These are phyloP conservation scores for Upupa epops DNA, from an alignment of 2,113 vertebrate genomes.

Conservation along the genomic window DNA sequence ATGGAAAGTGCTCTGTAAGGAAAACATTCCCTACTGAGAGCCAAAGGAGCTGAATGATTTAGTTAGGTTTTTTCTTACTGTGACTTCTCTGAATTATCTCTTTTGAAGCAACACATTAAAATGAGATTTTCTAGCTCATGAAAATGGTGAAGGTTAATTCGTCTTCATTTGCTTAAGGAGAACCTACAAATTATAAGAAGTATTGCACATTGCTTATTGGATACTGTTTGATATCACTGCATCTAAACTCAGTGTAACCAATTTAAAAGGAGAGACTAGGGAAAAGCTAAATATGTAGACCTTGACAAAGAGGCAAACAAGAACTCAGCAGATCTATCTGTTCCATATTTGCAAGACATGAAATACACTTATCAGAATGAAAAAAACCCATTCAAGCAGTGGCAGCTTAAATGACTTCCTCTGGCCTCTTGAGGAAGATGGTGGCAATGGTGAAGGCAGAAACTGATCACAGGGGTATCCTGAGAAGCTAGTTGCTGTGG, in stretches of 20 bases:
- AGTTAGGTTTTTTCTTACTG: not conserved
- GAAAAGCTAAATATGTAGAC: not conserved
- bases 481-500: not conserved
- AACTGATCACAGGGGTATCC: not conserved
- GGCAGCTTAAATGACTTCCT: not conserved
- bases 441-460: not conserved
- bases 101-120: constrained; percentile 21
- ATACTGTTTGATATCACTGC: not conserved
- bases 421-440: not conserved
- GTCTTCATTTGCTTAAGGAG: not conserved
- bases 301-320: not conserved
- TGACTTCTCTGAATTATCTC: not conserved
- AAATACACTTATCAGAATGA: not conserved
- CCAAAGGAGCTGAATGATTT: constrained; percentile 28
- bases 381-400: not conserved
- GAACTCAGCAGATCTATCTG: not conserved
- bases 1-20: not conserved
- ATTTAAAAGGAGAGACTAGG: not conserved
- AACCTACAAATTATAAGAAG: not conserved
- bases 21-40: constrained; percentile 14
- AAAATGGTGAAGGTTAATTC: not conserved
- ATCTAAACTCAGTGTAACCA: not conserved
- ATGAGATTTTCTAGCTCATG: not conserved
- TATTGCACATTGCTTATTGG: not conserved
- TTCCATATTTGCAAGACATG: not conserved